A percentile compares a stretch with the other conserved stretches of the same genome.
These are phyloP conservation scores for Tragopan temminckii DNA, from an alignment of 2,797 vertebrate genomes.

Conservation along the genomic window DNA sequence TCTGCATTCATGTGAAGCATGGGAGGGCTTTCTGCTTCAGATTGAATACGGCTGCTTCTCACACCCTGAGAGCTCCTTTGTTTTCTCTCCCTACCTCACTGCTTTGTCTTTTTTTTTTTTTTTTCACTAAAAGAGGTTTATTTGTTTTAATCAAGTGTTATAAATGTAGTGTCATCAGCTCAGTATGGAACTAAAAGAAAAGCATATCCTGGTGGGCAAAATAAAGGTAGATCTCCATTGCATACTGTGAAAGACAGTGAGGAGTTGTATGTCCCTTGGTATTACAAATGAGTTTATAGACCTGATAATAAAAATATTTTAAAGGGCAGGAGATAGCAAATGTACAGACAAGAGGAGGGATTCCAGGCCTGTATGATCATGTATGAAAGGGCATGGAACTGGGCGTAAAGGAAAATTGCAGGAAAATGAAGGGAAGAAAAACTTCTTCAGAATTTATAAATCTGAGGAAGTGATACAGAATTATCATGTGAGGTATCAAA, in stretches of 20 bases:
- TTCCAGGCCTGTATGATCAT: not conserved
- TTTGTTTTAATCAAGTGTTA: not conserved
- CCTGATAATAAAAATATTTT: not conserved
- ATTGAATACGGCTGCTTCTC: not conserved
- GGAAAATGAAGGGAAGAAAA: not conserved
- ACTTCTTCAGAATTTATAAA: not conserved
- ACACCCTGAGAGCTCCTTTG: not conserved
- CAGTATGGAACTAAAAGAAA: not conserved
- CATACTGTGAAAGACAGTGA: accelerated
- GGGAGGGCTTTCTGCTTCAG: not conserved
- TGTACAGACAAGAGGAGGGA: not conserved
- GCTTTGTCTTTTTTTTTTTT: not conserved
- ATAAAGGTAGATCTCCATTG: not conserved
- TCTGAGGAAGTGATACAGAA: not conserved
- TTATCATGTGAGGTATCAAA: not conserved
- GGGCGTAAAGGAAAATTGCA: not conserved
- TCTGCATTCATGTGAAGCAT: not conserved
- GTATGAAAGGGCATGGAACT: not conserved
- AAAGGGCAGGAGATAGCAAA: not conserved
- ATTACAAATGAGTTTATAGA: not conserved
- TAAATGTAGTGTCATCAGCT: not conserved
- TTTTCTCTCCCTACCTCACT: not conserved
- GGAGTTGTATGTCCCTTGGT: not conserved
- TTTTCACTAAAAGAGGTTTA: accelerated
- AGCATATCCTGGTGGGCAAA: not conserved